Base-by-base conservation (phyloP, 2,113 vertebrate species). In the Ailuropoda melanoleuca region DNA sequence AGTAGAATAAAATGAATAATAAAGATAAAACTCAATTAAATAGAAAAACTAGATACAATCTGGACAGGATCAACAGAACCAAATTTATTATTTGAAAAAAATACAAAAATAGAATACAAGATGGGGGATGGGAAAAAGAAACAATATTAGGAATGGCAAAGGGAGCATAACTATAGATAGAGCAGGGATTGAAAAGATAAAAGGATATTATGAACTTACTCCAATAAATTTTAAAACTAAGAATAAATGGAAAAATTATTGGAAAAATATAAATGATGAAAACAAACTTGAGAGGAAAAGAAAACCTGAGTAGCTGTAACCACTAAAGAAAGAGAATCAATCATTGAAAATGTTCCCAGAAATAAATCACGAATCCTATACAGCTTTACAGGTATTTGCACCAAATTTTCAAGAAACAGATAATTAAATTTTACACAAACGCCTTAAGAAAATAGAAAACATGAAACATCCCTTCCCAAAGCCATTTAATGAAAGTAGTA, bases 201-300 rank as follows among this genome's bases (percentile, higher is more conserved):
- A 23, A 90, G 6, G 4, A 17, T 11, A 31, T 50, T 43, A 56
- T 24, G 13, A 93, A 70, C 29, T 34, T 24, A 43, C 9, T 12
- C 17, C 74, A 72, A 78, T 70, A 74, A 23, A 90, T 4, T 39
- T 58, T 82, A 56, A 90, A 94, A 84, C 53, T 39, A 91, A 66
- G 56, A 97, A 74, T 62, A 84, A 90, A 93, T n/a, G 23, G 15
- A 70, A 43, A 95, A 85, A 85, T 58, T 43, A 68, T 37, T 39
- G 80, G 53, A 83, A 75, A 96, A 90, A 93, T 58, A 48, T 15
- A 84, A 94, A 90, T 95, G n/a, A 74, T 23, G 66, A 95, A 94
- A 97, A 93, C 8, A 83, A 21, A 84, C 13, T 60, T 75, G n/a
- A 81, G 72, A 88, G 74, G 86, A 95, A 74, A 1, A 92, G 86